phyloP scores from a whole-genome alignment of 2,888 invertebrate genomes.

The Tricholauxania praeusta region DNA sequence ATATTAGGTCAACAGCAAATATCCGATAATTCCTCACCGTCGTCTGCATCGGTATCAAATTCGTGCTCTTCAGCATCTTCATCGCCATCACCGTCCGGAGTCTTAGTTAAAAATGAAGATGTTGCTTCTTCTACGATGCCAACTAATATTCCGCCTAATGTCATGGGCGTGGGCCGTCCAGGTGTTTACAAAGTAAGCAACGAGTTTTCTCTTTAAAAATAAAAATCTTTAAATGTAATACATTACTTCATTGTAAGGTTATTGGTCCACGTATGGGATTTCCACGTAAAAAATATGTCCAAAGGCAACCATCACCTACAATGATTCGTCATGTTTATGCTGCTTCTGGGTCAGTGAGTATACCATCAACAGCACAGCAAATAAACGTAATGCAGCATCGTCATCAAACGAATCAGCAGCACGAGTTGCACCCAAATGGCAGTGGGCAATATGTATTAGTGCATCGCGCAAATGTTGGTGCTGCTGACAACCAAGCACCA shows the following conservation, averaged over 20 bases:
- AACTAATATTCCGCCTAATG: conserved; percentile 57
- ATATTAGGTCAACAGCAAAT: conserved; percentile 69
- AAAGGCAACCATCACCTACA: conserved; percentile 73
- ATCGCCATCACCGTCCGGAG: conserved; percentile 38
- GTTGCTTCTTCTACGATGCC: conserved; percentile 48
- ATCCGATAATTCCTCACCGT: conserved; percentile 23
- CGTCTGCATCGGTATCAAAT: conserved; percentile 29
- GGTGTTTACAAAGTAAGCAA: conserved; percentile 64
- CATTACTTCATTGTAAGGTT: conserved; percentile 52
- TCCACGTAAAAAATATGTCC: conserved; percentile 70
- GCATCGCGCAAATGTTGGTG: conserved; percentile 75
- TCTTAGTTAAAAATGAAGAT: conserved; percentile 54
- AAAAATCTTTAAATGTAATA: not conserved
- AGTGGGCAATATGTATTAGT: conserved; percentile 86
- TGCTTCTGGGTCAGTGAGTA: conserved; percentile 35
- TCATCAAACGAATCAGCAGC: conserved; percentile 50
- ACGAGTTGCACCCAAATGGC: conserved; percentile 63
- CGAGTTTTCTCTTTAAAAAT: not conserved
- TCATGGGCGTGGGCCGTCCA: conserved; percentile 64
- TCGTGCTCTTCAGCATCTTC: conserved; percentile 33
- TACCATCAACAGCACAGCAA: conserved; percentile 47
- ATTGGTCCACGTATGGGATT: conserved; percentile 67
- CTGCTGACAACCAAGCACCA: conserved; percentile 77
- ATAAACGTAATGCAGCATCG: conserved; percentile 51
- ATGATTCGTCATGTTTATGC: conserved; percentile 73